A percentile compares a stretch with the other conserved stretches of the same genome.
Conservation (phyloP, 2,888 invertebrate genomes). For the Sipunculus nudus region DNA sequence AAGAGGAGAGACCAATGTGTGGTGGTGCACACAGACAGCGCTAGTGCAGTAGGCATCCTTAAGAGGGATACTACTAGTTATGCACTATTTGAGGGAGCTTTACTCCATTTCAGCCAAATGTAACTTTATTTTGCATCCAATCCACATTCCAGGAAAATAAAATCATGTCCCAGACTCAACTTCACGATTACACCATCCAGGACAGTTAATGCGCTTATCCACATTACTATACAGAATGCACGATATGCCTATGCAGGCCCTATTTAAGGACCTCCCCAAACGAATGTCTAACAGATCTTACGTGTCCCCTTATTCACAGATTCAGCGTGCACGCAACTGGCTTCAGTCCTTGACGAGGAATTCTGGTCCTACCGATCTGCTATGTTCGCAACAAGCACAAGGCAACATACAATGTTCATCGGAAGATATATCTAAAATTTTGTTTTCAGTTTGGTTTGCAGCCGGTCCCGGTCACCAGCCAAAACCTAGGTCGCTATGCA, state of each 20-base stretch:
- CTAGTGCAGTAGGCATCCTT: not conserved
- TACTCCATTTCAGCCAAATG: not conserved
- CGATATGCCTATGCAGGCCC: too few relatives aligned
- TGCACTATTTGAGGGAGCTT: not conserved
- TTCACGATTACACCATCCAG: not conserved
- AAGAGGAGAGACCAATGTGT: not conserved
- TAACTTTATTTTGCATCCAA: not conserved
- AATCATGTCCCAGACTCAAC: not conserved
- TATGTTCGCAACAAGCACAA: not conserved
- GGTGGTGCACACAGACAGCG: conserved; percentile 6
- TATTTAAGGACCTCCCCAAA: too few relatives aligned
- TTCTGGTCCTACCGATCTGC: not conserved
- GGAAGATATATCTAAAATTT: not conserved
- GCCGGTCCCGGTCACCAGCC: not conserved
- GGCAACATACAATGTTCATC: not conserved
- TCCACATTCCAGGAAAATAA: not conserved
- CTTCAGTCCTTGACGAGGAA: not conserved
- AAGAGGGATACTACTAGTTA: conserved; percentile 1
- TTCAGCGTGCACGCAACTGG: not conserved
- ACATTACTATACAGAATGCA: not conserved
- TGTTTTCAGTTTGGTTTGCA: not conserved
- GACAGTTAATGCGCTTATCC: not conserved
- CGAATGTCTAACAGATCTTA: too few relatives aligned
- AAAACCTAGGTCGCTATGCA: not conserved
- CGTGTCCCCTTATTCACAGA: not conserved